Evolutionary conservation across 2,113 vertebrate species (phyloP).

Genomic region (Turnix velox): DNA sequence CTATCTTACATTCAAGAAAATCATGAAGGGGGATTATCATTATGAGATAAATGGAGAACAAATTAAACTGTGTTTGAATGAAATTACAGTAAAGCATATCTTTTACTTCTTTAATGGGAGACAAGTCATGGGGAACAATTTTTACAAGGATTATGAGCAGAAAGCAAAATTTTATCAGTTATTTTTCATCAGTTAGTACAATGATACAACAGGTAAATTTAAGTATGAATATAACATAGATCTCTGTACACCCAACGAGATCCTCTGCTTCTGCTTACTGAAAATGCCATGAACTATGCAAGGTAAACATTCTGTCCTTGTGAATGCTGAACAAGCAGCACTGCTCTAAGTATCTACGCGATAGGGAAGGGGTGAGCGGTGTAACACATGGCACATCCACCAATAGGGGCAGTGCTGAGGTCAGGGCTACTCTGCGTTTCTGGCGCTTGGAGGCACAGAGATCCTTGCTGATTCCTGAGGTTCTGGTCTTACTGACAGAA

Average conservation of each 20-base stretch:
- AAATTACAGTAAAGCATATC: neutral
- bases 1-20: neutral
- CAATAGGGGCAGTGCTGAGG: neutral
- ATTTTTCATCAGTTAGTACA: neutral
- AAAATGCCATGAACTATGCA: neutral
- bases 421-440: neutral
- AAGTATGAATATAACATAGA: neutral
- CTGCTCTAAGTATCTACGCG: neutral
- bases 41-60: neutral
- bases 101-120: slow-evolving; percentile 1
- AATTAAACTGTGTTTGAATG: neutral
- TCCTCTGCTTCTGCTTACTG: neutral
- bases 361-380: neutral
- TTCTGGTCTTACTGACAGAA: neutral
- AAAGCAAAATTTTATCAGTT: neutral
- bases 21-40: neutral
- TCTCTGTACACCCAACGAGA: neutral
- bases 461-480: neutral
- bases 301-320: neutral
- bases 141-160: neutral
- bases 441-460: fast-evolving
- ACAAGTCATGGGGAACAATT: neutral
- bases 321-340: neutral
- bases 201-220: neutral
- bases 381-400: no score